Conservation (phyloP, 2,888 invertebrate genomes). For the Apoda limacodes region DNA sequence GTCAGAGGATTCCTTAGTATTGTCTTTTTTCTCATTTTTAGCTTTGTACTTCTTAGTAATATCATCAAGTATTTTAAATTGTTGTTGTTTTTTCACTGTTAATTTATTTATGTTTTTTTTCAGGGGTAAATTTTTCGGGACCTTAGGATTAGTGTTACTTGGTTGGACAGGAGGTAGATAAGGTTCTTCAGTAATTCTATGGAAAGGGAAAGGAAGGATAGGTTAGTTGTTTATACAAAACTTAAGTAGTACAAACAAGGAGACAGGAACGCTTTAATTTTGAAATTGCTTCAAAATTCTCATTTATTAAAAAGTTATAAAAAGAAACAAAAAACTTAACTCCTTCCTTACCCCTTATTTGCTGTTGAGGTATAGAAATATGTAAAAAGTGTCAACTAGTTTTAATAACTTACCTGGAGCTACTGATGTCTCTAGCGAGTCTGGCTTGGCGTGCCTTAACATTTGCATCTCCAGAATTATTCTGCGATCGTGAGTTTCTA, state of each 20-base stretch:
- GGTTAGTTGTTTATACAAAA: slow-evolving; percentile 21
- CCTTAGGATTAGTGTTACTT: slow-evolving; percentile 38
- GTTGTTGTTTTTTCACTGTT: slow-evolving; percentile 40
- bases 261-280: slow-evolving; percentile 45
- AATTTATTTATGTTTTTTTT: slow-evolving; percentile 34
- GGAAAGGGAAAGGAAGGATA: slow-evolving; percentile 61
- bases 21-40: slow-evolving; percentile 27
- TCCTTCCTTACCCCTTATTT: slow-evolving; percentile 69
- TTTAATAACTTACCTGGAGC: slow-evolving; percentile 39
- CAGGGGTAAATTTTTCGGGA: slow-evolving; percentile 27
- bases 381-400: slow-evolving; percentile 15
- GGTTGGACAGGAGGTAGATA: slow-evolving; percentile 32
- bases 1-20: slow-evolving; percentile 21
- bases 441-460: slow-evolving; percentile 59
- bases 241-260: slow-evolving; percentile 62
- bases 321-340: slow-evolving; percentile 16
- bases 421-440: slow-evolving; percentile 55
- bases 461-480: slow-evolving; percentile 49
- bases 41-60: slow-evolving; percentile 46
- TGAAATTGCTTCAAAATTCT: slow-evolving; percentile 13
- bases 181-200: slow-evolving; percentile 45
- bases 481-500: slow-evolving; percentile 39
- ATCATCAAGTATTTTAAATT: slow-evolving; percentile 52
- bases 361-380: slow-evolving; percentile 22
- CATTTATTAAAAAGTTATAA: slow-evolving; percentile 19